phyloP scores from a whole-genome alignment of 2,113 vertebrate species.

The Onychostoma macrolepis region DNA sequence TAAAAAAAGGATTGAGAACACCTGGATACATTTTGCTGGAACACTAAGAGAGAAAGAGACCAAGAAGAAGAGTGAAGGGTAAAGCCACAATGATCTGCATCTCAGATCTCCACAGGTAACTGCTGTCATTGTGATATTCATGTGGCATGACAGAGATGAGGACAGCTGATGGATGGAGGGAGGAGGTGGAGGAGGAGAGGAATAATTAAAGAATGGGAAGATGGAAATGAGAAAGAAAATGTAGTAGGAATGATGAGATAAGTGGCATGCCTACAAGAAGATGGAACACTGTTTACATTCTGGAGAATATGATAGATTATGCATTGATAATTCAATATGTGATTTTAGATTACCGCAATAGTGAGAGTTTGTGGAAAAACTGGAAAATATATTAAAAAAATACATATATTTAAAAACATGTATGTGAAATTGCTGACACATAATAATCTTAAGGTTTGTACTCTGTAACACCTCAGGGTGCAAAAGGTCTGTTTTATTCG shows the following conservation, averaged over 20 bases:
- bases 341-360: not conserved
- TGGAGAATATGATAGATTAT: not conserved
- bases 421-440: not conserved
- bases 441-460: not conserved
- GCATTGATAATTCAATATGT: not conserved
- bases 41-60: not conserved
- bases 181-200: not conserved
- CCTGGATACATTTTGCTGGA: not conserved
- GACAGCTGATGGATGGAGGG: slow-evolving; percentile 15
- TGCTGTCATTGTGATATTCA: slow-evolving; percentile 12
- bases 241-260: not conserved
- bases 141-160: slow-evolving; percentile 10
- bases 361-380: not conserved
- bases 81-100: slow-evolving; percentile 4
- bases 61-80: slow-evolving; percentile 3
- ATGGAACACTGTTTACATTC: not conserved
- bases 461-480: not conserved
- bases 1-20: slow-evolving; percentile 10
- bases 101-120: slow-evolving; percentile 32
- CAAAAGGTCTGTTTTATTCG: slow-evolving; percentile 7
- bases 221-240: not conserved
- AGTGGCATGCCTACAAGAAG: not conserved
- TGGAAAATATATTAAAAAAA: not conserved
- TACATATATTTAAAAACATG: not conserved
- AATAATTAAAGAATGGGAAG: not conserved